Evolutionary conservation across 2,113 vertebrate species (phyloP), one percentile per base, ranked within the genome.

Genomic region (Gadus chalcogrammus): DNA sequence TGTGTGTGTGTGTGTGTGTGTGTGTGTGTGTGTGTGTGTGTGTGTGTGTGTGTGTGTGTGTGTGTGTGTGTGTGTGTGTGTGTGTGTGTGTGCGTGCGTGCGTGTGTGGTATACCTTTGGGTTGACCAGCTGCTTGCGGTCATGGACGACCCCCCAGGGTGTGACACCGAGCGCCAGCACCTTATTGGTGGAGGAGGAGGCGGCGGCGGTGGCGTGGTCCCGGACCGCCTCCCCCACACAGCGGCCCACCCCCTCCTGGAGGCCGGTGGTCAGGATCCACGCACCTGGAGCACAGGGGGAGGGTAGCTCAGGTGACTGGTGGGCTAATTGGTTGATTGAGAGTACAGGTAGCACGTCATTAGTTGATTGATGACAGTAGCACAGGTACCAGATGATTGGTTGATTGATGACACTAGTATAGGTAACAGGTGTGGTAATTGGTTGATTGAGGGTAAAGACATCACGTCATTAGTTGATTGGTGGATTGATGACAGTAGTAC

Each of bases 171-270:
- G 88, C 0, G 94, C 92, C 61, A 95, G 90, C 74, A 95, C 95
- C 75, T 93, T 94, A 75, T 88, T 90, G 56, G 88, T 83, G 7
- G 89, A 83, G 85, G 5, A 83, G 15, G 88, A 92, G 1, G 12
- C 91, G 48, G 88, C 91, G 0, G 94, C 95, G 0, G 86, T 92
- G 66, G 93, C 89, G 15, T 96, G 94, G 80, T 97, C 94, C 24
- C 93, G 91, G 64, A 97, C 95, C 0, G 95, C 95, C 75, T 94
- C 92, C 0, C 94, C 95, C 0, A 97, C 90, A 16, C 93, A 93
- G 18, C 87, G 88, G 2, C 94, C 93, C 0, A 96, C 91, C 4
- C 94, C 94, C 4, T 92, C 90, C 11, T 91, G 91, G 65, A 97
- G 68, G 3, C 95, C 95, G 7, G 90, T 84, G 0, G 94, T 94